Conservation (phyloP, 2,888 invertebrate genomes). For the Aradus depressus region DNA sequence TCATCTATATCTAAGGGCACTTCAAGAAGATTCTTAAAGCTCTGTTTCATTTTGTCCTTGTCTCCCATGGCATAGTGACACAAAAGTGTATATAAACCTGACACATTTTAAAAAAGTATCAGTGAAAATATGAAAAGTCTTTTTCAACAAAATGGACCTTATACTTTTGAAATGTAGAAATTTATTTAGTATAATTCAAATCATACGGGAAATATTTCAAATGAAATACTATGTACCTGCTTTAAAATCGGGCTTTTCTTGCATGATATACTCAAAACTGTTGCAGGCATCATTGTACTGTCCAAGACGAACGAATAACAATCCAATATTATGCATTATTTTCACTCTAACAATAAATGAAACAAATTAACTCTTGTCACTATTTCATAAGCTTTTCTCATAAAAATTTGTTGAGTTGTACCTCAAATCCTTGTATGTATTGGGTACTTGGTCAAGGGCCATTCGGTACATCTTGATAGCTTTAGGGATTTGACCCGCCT, state of each 20-base stretch:
- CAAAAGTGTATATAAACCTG: constrained; percentile 77
- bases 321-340: constrained; percentile 96
- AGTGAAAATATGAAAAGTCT: no score
- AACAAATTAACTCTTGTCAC: background rate
- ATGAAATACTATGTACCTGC: constrained; percentile 40
- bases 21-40: constrained; percentile 80
- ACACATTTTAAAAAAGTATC: constrained; percentile 29
- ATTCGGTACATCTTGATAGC: constrained; percentile 96
- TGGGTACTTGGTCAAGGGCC: constrained; percentile 94
- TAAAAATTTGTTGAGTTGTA: constrained; percentile 33
- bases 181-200: no score
- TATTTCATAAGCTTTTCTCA: no score
- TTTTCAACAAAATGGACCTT: no score
- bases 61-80: constrained; percentile 85
- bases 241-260: constrained; percentile 81
- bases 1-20: constrained; percentile 76
- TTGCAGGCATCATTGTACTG: constrained; percentile 93
- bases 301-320: constrained; percentile 88
- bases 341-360: constrained; percentile 54
- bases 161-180: no score
- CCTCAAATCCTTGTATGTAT: constrained; percentile 85
- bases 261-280: constrained; percentile 96
- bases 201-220: no score
- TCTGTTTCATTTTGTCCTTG: constrained; percentile 83
- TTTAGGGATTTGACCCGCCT: constrained; percentile 84